Evolutionary conservation across 1,140 invertebrate species (phyloP).

Genomic region (Drosophila novamexicana): DNA sequence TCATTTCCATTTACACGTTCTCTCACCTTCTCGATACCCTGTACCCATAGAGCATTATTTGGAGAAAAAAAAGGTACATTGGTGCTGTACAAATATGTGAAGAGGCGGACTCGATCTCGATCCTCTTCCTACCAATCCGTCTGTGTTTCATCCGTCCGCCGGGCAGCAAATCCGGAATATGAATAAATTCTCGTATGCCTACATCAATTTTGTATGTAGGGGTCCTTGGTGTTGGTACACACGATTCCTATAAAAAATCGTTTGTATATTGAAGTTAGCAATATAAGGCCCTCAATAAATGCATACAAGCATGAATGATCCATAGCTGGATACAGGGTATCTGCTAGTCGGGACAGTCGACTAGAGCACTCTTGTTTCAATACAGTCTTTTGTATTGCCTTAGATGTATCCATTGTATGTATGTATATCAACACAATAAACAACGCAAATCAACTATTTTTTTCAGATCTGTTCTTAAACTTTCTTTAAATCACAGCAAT

Average conservation of each 20-base stretch:
- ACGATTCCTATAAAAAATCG: too few relatives aligned
- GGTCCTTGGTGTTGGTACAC: too few relatives aligned
- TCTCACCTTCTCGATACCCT: too few relatives aligned
- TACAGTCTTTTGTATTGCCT: neutral
- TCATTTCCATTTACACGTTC: conserved; percentile 9
- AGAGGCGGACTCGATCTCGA: too few relatives aligned
- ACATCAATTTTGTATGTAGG: too few relatives aligned
- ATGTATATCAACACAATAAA: neutral
- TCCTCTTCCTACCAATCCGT: too few relatives aligned
- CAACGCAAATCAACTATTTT: conserved; percentile 3
- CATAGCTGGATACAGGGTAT: neutral
- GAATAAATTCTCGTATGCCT: neutral
- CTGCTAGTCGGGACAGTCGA: neutral
- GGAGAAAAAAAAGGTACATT: neutral
- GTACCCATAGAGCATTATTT: neutral
- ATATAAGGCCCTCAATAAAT: too few relatives aligned
- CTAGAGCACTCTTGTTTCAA: neutral
- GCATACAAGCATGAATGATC: too few relatives aligned
- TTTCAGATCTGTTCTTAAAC: neutral
- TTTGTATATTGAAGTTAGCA: too few relatives aligned
- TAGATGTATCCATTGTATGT: neutral
- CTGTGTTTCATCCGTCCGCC: too few relatives aligned
- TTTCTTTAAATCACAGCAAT: neutral
- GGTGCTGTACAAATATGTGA: too few relatives aligned
- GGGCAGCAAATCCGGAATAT: neutral